Evolutionary conservation across 2,888 invertebrate genomes (phyloP), one percentile per base, ranked within the genome.

Genomic region (Carabus problematicus): DNA sequence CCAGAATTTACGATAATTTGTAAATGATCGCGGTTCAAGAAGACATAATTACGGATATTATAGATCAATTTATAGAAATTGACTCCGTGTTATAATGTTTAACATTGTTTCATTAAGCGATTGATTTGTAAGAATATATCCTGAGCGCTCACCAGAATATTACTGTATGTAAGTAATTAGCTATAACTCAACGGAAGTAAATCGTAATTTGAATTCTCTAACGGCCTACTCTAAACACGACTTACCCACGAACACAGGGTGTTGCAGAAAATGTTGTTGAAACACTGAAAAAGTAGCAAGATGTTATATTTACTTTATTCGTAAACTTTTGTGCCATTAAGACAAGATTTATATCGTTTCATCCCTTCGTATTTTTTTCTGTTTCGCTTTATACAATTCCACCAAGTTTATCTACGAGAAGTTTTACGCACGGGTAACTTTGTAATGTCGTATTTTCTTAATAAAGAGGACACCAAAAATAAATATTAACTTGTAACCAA

Each of bases 251-350:
- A 6, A 45, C 11, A 45, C 45, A 3, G 16, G 52, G 16, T 9
- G 16, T 52, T 14, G 16, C 3, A 52, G 14, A 52, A 52, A 52
- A 16, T 16, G 16, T 9, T 52, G 52, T 52, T 52, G 52, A 52
- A 52, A 52, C 52, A 52, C 16, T 14, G 52, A 52, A 52, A 45
- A 52, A 16, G 52, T 29, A 29, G 29, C 59, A 59, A 59, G 14
- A 42, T 8, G 12, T 59, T 59, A 41, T 59, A 59, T 42, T 59
- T 59, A 59, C 59, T 59, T 59, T 59, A 41, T 59, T 41, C 42
- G 59, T 59, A 59, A 59, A 59, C 41, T 59, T 59, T 59, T 59
- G 41, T 59, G 42, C 59, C 59, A 59, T 59, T 59, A 59, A 59
- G 42, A 9, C 19, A 59, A 59, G 42, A 59, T 59, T 59, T 59